Evolutionary conservation across 2,888 invertebrate species (phyloP).

Genomic region (Acleris cristana): DNA sequence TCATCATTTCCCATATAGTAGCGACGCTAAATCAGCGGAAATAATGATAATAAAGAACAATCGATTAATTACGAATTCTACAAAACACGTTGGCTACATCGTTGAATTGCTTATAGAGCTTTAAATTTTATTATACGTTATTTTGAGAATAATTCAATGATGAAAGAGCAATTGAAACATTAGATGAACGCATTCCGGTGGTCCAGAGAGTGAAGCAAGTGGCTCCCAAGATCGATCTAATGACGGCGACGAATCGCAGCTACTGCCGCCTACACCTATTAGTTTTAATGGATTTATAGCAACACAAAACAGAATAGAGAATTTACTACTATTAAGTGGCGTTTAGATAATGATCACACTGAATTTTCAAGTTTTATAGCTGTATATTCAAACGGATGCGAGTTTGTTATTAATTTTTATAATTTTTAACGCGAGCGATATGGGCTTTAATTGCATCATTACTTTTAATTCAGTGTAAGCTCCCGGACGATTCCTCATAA

Average conservation of each 20-base stretch:
- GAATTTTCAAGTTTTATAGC: conserved; percentile 35
- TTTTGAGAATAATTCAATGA: conserved; percentile 16
- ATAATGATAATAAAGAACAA: too few species aligned
- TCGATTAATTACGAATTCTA: too few species aligned
- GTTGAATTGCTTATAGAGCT: neutral
- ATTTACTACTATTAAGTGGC: conserved; percentile 61
- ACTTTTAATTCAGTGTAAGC: conserved; percentile 74
- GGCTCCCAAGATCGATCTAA: conserved; percentile 60
- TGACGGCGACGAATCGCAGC: conserved; percentile 73
- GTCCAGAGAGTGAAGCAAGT: conserved; percentile 51
- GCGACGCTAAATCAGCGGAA: neutral
- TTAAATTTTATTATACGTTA: conserved; percentile 1
- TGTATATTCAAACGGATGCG: neutral
- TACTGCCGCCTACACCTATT: conserved; percentile 63
- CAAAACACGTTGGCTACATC: too few species aligned
- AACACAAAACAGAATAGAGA: conserved; percentile 63
- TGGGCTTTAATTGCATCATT: conserved; percentile 78
- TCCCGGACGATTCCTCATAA: conserved; percentile 72
- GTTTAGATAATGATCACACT: conserved; percentile 44
- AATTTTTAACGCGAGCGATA: conserved; percentile 53
- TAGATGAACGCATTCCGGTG: conserved; percentile 55
- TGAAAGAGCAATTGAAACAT: conserved; percentile 31
- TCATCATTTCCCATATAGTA: neutral
- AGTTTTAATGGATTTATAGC: conserved; percentile 74
- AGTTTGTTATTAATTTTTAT: conserved; percentile 34